Base-by-base conservation (phyloP, 2,113 vertebrate genomes). In the Dromiciops gliroides region DNA sequence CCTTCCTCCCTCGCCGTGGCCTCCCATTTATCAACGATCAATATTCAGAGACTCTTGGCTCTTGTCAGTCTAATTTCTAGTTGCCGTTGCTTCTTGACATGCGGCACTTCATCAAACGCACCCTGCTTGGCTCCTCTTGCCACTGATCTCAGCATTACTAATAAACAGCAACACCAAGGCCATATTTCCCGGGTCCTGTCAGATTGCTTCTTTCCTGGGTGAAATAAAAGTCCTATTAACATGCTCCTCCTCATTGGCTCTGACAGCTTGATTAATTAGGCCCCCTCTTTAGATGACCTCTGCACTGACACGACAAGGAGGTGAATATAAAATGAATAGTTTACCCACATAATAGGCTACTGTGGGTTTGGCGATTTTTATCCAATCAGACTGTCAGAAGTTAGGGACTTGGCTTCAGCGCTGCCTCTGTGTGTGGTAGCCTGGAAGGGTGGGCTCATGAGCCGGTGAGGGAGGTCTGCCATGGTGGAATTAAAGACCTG, bases 191-290 rank as follows among this genome's bases (percentile, higher is more conserved):
- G 91, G 97, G 97, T 98, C 98, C 98, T 99, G 99, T 99, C 99
- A 99, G 98, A 96, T 98, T 92, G 95, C 98, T 94, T 98, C 98
- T 99, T 99, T 99, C 99, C 98, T 97, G 98, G 99, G 99, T 98
- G 99, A 99, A 99, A 99, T 99, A 99, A 99, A 99, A 99, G 98
- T 99, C 99, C 99, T 99, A 99, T 99, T 99, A 99, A 99, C 99
- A 99, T 99, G 99, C 99, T 99, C 98, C 98, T 99, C 98, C 99
- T 99, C 99, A 99, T 99, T 99, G 99, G 98, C 98, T 98, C 98
- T 99, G 99, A 99, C 99, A 99, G 99, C 97, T 98, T 99, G 99
- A 99, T 99, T 99, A 99, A 99, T 99, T 99, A 99, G 99, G 96
- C 98, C 98, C 97, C 98, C 98, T 99, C 98, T 99, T 99, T 97